Evolutionary conservation across 2,797 vertebrate genomes (phyloP), one percentile per base, ranked within the genome.

Genomic region (Sebastes steindachneri): DNA sequence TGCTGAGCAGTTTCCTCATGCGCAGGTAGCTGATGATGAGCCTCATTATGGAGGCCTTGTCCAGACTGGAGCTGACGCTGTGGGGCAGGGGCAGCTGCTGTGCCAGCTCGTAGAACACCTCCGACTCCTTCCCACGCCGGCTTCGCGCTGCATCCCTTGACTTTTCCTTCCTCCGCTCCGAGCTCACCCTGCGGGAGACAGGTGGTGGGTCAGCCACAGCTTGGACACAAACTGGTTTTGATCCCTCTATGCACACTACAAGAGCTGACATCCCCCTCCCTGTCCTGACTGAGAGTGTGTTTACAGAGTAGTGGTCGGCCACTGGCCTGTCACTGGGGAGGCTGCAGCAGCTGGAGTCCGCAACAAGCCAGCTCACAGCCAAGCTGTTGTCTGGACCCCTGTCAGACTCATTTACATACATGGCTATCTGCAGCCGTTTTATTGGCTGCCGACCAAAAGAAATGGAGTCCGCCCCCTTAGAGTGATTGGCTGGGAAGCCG

Each of bases 21-120:
- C 97, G 97, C 92, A 99, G 92, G 94, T 99, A 99, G 92, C 98
- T 99, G 95, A 99, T 99, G 84, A 97, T 96, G 62, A 99, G 97
- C 70, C 99, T 97, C 97, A 99, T 99, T 85, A 99, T 97, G 65
- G 99, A 99, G 8, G 99, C 98, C 92, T 99, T 99, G 95, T 99
- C 99, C 80, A 99, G 96, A 91, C 98, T 97, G 1, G 98, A 97
- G 55, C 95, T 98, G 90, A 99, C 91, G 0, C 97, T 97, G 92
- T 98, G 97, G n/a, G 98, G 96, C 87, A 99, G 95, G 3, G 99
- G 99, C 91, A 99, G 95, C 95, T 99, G 94, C 91, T 97, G 97
- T 65, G 98, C 97, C 80, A 99, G 96, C 90, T 99, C 97, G 15
- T 97, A 99, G 92, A 99, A 99, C 51, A 99, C 98, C 80, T 99